A percentile compares a stretch with the other conserved stretches of the same genome.
These are phyloP conservation scores for Anagrus nilaparvatae DNA, from an alignment of 1,140 invertebrate genomes.

Conservation along the genomic window DNA sequence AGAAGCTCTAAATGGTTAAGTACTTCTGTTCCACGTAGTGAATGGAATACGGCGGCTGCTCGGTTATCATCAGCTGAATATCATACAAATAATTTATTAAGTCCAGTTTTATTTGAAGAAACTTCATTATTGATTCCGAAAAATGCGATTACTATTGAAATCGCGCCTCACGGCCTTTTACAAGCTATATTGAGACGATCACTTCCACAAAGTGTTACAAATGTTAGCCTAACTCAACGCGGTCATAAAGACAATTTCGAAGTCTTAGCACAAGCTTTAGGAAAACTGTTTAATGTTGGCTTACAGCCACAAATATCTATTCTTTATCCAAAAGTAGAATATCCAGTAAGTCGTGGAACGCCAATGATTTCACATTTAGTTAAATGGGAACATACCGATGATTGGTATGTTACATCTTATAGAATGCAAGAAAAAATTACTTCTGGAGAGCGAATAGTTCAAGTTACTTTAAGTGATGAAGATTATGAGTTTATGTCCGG, in stretches of 20 bases:
- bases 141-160: conserved; percentile 71
- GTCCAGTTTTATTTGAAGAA: conserved; percentile 79
- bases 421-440: conserved; percentile 50
- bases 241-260: conserved; percentile 60
- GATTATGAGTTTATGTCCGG: conserved; percentile 69
- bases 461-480: conserved; percentile 53
- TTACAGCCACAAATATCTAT: conserved; percentile 45
- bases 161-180: conserved; percentile 73
- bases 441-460: conserved; percentile 51
- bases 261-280: conserved; percentile 62
- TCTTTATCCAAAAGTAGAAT: conserved; percentile 52
- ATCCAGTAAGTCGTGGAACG: conserved; percentile 62
- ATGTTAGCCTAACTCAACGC: conserved; percentile 71
- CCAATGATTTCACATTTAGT: conserved; percentile 60
- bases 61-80: conserved; percentile 78
- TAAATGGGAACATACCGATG: conserved; percentile 84
- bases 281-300: conserved; percentile 57
- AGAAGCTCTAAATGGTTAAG: conserved; percentile 77
- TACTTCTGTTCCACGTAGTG: conserved; percentile 65
- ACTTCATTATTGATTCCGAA: conserved; percentile 62
- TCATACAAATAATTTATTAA: conserved; percentile 84
- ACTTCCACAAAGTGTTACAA: conserved; percentile 46
- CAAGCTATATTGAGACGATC: conserved; percentile 56
- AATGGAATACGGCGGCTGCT: conserved; percentile 64
- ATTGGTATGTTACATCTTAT: conserved; percentile 57